Percentiles rank a stretch among this genome's conserved stretches.
Conservation (phyloP, 1,140 invertebrate species). For the Diprion similis region DNA sequence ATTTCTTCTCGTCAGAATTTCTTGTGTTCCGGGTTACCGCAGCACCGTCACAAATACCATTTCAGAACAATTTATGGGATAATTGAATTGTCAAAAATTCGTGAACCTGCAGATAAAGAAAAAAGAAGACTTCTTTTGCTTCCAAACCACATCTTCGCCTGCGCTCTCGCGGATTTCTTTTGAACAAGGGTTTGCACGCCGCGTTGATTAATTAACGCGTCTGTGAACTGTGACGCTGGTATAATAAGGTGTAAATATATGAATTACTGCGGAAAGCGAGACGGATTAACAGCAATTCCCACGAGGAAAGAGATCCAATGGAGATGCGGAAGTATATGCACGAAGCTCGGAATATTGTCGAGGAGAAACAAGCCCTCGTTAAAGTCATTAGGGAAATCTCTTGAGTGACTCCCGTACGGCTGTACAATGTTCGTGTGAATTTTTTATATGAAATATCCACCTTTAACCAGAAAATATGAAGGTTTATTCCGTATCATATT, state of each 20-base stretch:
- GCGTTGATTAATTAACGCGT: neutral
- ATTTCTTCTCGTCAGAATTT: neutral
- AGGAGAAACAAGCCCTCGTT: constrained; percentile 27
- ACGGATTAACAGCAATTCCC: constrained; percentile 10
- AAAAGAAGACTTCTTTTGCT: neutral
- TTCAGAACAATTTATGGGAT: neutral
- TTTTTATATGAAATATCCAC: neutral
- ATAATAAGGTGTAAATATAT: neutral
- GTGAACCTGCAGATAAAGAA: neutral
- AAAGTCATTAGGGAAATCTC: constrained; percentile 40
- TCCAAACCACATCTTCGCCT: neutral
- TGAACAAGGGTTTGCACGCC: no score
- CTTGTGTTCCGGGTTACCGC: neutral
- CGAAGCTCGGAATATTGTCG: constrained; percentile 3
- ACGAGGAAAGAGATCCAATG: neutral
- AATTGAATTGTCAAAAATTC: neutral
- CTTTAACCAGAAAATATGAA: neutral
- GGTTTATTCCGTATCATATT: neutral
- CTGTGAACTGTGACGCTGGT: neutral
- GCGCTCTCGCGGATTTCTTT: no score
- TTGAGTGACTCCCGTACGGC: constrained; percentile 22
- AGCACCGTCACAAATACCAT: neutral
- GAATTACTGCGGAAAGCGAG: neutral
- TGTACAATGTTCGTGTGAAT: constrained; percentile 1
- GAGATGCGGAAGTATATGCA: neutral